Base-by-base conservation (phyloP, 2,797 vertebrate genomes). In the Pangasius mekongensis region DNA sequence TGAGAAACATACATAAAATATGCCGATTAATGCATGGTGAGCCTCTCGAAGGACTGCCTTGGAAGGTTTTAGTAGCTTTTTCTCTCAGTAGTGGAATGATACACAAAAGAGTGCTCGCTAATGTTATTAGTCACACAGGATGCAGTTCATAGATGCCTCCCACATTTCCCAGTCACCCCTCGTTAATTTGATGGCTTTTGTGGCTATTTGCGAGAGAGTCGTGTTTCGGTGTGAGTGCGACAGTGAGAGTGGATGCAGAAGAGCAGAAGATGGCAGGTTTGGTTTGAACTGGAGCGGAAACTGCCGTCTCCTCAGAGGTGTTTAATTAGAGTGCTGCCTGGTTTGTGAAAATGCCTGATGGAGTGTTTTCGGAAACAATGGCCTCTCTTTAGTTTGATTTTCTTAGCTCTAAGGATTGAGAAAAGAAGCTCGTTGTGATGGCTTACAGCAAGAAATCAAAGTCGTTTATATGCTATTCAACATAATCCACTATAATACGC, bases 111-210 rank as follows among this genome's bases (percentile, higher is more conserved):
- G 86, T 58, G 81, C 84, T 90, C 67, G 36, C 87, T 85, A 91
- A 92, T 91, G 91, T 92, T 89, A 91, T 91, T 91, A 92, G 89
- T 93, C 90, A 92, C 89, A 89, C 64, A 77, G 86, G 83, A 82
- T 91, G 88, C 88, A 87, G 90, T 91, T 92, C 91, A 91, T 89
- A 92, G 90, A 93, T 90, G 90, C 88, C 89, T 54, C 90, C 86
- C 43, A 88, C 88, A 91, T 92, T 88, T 91, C 85, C 87, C 87
- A 92, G 91, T 91, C 89, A 91, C 87, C 83, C 83, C 89, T 92
- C 84, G 83, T 92, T 93, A 91, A 92, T 92, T 91, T 91, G 90
- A 91, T 86, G 83, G 89, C 85, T 89, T 92, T 92, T 91, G 84
- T 82, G 89, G 86, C 88, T 87, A 91, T 91, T 91, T 90, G 83